These are phyloP conservation scores for Parapristionchus giblindavisi DNA, from an alignment of 2,888 invertebrate genomes.

Conservation along the genomic window DNA sequence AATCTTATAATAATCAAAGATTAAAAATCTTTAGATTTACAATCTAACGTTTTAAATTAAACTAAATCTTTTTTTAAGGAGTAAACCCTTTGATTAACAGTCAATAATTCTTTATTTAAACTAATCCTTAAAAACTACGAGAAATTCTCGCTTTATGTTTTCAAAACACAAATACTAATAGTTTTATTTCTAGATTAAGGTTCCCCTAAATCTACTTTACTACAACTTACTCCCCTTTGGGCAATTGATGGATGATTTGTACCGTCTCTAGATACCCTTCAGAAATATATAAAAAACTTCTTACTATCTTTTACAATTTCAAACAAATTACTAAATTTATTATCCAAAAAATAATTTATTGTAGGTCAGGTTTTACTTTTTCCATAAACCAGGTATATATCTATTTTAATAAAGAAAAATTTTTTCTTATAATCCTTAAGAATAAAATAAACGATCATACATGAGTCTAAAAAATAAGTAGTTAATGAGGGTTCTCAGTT, in stretches of 20 bases:
- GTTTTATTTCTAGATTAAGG: conserved; percentile 55
- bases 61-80: conserved; percentile 50
- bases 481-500: conserved; percentile 62
- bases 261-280: conserved; percentile 60
- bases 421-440: conserved; percentile 58
- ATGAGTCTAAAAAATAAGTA: conserved; percentile 57
- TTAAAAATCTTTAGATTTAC: conserved; percentile 57
- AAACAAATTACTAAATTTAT: conserved; percentile 44
- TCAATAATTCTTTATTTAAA: conserved; percentile 57
- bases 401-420: conserved; percentile 59
- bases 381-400: conserved; percentile 60
- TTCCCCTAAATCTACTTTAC: conserved; percentile 65
- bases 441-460: conserved; percentile 63
- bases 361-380: conserved; percentile 56
- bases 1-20: conserved; percentile 48
- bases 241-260: conserved; percentile 66
- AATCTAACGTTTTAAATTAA: conserved; percentile 58
- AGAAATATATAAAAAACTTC: conserved; percentile 56
- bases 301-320: conserved; percentile 62
- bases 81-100: conserved; percentile 58
- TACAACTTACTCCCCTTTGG: conserved; percentile 64
- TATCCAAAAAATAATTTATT: conserved; percentile 55
- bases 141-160: conserved; percentile 54
- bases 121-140: conserved; percentile 57
- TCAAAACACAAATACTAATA: conserved; percentile 57